These are phyloP conservation scores for Remorina albescens DNA, from an alignment of 2,797 vertebrate species.

Conservation along the genomic window DNA sequence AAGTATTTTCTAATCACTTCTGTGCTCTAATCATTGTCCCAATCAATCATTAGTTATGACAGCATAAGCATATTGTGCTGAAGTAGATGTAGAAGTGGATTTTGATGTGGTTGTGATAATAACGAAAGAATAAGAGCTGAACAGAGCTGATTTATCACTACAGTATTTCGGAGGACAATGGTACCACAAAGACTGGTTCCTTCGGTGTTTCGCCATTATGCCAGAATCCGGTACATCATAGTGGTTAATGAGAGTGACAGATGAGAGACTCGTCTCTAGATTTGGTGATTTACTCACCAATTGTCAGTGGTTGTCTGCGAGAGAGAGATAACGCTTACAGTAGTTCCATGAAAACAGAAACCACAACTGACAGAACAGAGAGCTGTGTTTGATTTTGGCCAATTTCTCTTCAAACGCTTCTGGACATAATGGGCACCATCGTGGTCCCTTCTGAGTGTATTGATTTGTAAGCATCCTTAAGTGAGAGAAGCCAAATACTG, in stretches of 20 bases:
- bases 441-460: conserved; percentile 59
- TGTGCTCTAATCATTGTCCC: conserved; percentile 60
- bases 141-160: conserved; percentile 60
- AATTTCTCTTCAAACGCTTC: conserved; percentile 65
- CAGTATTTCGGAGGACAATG: conserved; percentile 53
- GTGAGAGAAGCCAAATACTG: conserved; percentile 71
- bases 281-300: conserved; percentile 64
- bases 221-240: conserved; percentile 51
- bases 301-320: conserved; percentile 58
- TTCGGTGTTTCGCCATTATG: conserved; percentile 58
- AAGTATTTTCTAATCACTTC: conserved; percentile 80
- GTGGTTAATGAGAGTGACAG: conserved; percentile 65
- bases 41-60: conserved; percentile 70
- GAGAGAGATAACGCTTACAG: conserved; percentile 54
- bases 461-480: conserved; percentile 79
- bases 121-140: conserved; percentile 48
- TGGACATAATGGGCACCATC: conserved; percentile 53
- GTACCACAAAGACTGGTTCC: conserved; percentile 51
- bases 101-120: conserved; percentile 61
- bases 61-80: conserved; percentile 44
- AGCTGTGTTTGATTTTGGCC: conserved; percentile 57
- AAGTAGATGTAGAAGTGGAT: conserved; percentile 59
- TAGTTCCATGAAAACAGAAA: conserved; percentile 41
- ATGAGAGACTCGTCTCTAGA: conserved; percentile 41
- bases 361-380: conserved; percentile 44